phyloP scores from a whole-genome alignment of 2,113 vertebrate species.

The Myrmecophaga tridactyla region DNA sequence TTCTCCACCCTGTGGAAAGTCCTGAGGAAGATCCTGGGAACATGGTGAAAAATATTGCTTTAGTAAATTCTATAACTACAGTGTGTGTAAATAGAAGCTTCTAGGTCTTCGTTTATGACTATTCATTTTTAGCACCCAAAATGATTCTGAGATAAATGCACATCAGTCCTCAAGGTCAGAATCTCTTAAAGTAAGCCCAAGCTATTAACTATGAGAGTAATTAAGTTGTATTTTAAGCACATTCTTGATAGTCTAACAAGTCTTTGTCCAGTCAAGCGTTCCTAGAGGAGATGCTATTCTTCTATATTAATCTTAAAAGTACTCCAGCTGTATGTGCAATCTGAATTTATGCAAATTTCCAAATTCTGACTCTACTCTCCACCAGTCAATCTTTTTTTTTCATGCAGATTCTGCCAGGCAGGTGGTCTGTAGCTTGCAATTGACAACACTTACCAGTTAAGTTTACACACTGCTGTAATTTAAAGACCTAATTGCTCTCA shows the following conservation, averaged over 20 bases:
- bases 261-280: conserved; percentile 49
- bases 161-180: conserved; percentile 52
- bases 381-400: conserved; percentile 34
- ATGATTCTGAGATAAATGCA: conserved; percentile 36
- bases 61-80: conserved; percentile 4
- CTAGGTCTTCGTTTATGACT: background rate
- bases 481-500: conserved; percentile 64
- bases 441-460: conserved; percentile 67
- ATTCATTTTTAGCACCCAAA: conserved; percentile 36
- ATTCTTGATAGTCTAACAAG: conserved; percentile 50
- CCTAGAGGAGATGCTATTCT: background rate
- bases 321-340: conserved; percentile 29
- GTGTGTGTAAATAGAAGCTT: conserved; percentile 15
- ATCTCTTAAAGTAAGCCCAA: conserved; percentile 48
- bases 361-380: conserved; percentile 41
- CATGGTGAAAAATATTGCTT: background rate
- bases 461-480: conserved; percentile 54
- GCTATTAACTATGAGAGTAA: conserved; percentile 44
- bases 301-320: conserved; percentile 30
- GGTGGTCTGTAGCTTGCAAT: conserved; percentile 51
- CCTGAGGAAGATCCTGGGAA: background rate
- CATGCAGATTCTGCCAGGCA: conserved; percentile 55
- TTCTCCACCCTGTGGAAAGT: background rate
- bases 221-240: conserved; percentile 29
- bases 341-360: conserved; percentile 51